These are phyloP conservation scores for Tiliacea aurago DNA, from an alignment of 2,888 invertebrate species.

Conservation along the genomic window DNA sequence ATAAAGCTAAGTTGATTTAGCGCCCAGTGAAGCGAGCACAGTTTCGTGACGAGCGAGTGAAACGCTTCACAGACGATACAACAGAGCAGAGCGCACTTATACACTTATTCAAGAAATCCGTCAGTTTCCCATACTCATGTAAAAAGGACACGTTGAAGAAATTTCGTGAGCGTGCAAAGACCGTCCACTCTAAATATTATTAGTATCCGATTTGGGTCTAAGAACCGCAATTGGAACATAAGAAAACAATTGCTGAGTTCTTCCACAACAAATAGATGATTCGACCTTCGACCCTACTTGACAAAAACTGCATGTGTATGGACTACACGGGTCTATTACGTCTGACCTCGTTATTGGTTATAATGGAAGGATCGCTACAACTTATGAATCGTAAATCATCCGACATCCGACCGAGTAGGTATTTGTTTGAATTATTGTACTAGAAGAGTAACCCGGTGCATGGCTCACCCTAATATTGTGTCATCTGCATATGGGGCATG, in stretches of 20 bases:
- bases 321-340: not conserved
- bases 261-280: not conserved
- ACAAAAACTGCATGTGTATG: no score
- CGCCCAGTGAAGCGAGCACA: not conserved
- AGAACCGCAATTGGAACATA: not conserved
- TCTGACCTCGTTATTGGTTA: not conserved
- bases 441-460: not conserved
- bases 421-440: not conserved
- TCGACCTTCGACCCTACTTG: not conserved
- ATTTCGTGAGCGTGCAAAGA: not conserved
- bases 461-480: not conserved
- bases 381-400: not conserved
- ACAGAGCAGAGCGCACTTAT: not conserved
- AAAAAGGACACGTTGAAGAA: not conserved
- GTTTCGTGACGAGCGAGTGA: not conserved
- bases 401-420: not conserved
- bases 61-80: not conserved
- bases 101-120: no score
- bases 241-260: not conserved
- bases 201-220: no score
- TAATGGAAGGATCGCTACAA: not conserved
- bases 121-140: no score
- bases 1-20: no score
- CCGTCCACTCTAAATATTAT: not conserved
- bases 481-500: no score